Evolutionary conservation across 2,113 vertebrate genomes (phyloP).

Genomic region (Chitala chitala): DNA sequence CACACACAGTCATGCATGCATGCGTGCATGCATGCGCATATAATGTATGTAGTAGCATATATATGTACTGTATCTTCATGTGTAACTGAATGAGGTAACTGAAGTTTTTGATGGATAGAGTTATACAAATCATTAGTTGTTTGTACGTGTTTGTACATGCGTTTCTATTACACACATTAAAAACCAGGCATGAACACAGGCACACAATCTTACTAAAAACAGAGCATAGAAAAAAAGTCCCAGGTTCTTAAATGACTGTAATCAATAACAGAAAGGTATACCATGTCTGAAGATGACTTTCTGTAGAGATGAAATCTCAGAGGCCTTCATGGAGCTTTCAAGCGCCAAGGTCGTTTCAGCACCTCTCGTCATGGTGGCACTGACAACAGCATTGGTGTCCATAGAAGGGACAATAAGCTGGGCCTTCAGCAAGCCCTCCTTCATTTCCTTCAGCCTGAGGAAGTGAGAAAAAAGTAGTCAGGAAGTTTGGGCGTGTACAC

Average conservation of each 20-base stretch:
- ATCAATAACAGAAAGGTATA: constrained; percentile 38
- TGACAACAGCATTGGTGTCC: constrained; percentile 63
- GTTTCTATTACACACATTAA: too few relatives aligned
- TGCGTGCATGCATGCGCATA: too few relatives aligned
- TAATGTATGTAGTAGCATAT: too few relatives aligned
- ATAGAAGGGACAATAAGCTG: constrained; percentile 68
- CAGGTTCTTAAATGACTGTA: not conserved
- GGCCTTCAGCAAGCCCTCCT: constrained; percentile 61
- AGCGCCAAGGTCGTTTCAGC: constrained; percentile 62
- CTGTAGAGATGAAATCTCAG: constrained; percentile 64
- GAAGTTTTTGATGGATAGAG: too few relatives aligned
- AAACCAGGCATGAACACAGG: too few relatives aligned
- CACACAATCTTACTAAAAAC: too few relatives aligned
- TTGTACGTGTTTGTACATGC: too few relatives aligned
- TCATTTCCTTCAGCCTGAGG: constrained; percentile 58
- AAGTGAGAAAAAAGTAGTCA: constrained; percentile 15
- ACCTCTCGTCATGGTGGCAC: constrained; percentile 54
- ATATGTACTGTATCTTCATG: too few relatives aligned
- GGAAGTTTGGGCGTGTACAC: not conserved
- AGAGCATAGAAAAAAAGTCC: not conserved
- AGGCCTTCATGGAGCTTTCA: constrained; percentile 63
- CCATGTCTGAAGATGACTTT: constrained; percentile 69
- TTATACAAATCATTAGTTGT: too few relatives aligned
- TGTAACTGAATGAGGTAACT: too few relatives aligned
- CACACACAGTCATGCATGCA: too few relatives aligned